phyloP scores from a whole-genome alignment of 2,113 vertebrate species.

The Platysternon megacephalum region DNA sequence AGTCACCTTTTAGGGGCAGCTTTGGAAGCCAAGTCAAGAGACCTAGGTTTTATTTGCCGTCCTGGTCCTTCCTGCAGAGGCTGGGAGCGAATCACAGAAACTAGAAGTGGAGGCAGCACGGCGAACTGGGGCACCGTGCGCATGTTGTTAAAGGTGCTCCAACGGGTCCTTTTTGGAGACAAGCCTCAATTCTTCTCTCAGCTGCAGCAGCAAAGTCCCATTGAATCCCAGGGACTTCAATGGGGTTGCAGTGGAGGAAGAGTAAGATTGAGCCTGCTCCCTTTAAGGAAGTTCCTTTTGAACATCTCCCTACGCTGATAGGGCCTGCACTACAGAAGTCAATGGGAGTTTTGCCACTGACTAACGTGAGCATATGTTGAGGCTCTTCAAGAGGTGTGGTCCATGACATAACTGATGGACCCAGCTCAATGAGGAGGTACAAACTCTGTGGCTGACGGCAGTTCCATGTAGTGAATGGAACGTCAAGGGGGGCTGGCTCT shows the following conservation, averaged over 20 bases:
- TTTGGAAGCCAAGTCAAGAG: neutral
- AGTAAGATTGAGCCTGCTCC: neutral
- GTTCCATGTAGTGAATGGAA: neutral
- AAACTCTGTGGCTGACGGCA: neutral
- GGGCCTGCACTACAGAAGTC: neutral
- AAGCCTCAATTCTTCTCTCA: neutral
- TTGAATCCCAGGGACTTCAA: neutral
- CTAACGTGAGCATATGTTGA: neutral
- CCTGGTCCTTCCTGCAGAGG: neutral
- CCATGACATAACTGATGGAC: too few species aligned
- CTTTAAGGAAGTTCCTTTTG: neutral
- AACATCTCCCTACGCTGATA: neutral
- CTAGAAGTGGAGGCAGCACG: neutral
- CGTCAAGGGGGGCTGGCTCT: neutral
- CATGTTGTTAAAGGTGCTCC: neutral
- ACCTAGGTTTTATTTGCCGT: neutral
- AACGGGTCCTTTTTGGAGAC: neutral
- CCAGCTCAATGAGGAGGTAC: neutral
- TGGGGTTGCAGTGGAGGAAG: neutral
- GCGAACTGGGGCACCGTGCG: neutral
- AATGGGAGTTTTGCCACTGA: neutral
- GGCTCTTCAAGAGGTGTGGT: too few species aligned
- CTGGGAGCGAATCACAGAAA: neutral
- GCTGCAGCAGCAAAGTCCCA: neutral
- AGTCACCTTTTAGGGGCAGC: neutral